These are phyloP conservation scores for Siphamia tubifer DNA, from an alignment of 2,113 vertebrate genomes.

Conservation along the genomic window DNA sequence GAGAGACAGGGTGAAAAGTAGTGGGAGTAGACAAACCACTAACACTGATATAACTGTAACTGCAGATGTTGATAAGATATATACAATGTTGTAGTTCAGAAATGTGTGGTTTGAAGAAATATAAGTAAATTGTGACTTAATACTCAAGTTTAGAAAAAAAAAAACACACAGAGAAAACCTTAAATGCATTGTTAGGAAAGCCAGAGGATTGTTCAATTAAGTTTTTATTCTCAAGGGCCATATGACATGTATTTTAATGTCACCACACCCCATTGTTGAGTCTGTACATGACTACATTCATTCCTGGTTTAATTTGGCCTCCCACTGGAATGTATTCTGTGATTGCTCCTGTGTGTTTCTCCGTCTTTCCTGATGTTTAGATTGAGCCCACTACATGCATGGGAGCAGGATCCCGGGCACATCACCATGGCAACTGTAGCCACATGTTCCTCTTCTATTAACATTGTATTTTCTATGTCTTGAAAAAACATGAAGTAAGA, in stretches of 20 bases:
- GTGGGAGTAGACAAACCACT: too few relatives aligned
- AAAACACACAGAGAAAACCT: not conserved
- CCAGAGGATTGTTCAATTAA: slow-evolving; percentile 6
- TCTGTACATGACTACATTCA: slow-evolving; percentile 1
- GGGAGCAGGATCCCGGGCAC: slow-evolving; percentile 29
- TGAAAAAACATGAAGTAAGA: not conserved
- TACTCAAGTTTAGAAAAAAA: too few relatives aligned
- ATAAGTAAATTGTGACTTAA: too few relatives aligned
- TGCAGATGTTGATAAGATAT: too few relatives aligned
- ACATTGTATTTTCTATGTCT: not conserved
- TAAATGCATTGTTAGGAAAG: not conserved
- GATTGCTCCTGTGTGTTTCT: not conserved
- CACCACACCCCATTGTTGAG: not conserved
- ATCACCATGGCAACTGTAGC: slow-evolving; percentile 43
- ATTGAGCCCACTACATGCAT: slow-evolving; percentile 14
- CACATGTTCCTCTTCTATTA: not conserved
- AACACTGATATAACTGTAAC: too few relatives aligned
- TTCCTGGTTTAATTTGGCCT: slow-evolving; percentile 19
- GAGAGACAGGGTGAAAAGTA: too few relatives aligned
- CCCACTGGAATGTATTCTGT: slow-evolving; percentile 13
- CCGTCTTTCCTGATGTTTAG: slow-evolving; percentile 9
- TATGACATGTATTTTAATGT: not conserved
- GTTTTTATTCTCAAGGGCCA: slow-evolving; percentile 1
- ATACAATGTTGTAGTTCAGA: too few relatives aligned
- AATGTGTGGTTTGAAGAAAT: too few relatives aligned